phyloP scores from a whole-genome alignment of 2,797 vertebrate genomes.

The Bradypodion ventrale region DNA sequence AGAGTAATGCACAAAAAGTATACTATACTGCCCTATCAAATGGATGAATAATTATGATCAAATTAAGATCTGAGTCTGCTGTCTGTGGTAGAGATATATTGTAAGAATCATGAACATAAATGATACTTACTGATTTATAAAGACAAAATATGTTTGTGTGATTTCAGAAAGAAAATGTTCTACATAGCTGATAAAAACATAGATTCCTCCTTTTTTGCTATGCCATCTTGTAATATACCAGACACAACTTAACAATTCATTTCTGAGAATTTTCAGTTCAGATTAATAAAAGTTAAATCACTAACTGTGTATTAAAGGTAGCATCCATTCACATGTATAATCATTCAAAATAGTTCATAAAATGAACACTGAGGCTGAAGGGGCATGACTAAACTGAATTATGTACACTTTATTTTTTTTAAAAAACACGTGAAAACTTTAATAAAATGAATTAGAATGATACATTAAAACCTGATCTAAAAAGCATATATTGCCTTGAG shows the following conservation, averaged over 20 bases:
- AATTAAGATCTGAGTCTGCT: not conserved
- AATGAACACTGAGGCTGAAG: not conserved
- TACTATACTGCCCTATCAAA: not conserved
- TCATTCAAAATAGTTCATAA: conserved; percentile 51
- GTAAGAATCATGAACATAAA: not conserved
- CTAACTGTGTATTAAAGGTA: not conserved
- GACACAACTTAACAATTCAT: conserved; percentile 18
- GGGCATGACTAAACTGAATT: conserved; percentile 37
- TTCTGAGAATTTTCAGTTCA: conserved; percentile 30
- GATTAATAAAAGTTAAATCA: conserved; percentile 36
- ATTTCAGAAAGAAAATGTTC: conserved; percentile 1
- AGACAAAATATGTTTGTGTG: not conserved
- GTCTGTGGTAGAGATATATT: not conserved
- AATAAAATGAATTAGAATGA: conserved; percentile 34
- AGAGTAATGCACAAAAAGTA: not conserved
- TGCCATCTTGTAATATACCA: conserved; percentile 13
- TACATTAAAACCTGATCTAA: conserved; percentile 33
- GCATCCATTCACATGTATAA: conserved; percentile 36
- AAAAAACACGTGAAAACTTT: conserved; percentile 42
- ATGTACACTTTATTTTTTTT: not conserved
- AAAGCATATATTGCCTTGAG: too few relatives aligned
- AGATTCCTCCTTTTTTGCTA: not conserved
- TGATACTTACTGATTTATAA: not conserved
- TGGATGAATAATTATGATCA: not conserved
- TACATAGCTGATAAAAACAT: conserved; percentile 10